Evolutionary conservation across 2,113 vertebrate genomes (phyloP).

Genomic region (Sinocyclocheilus maitianheensis): DNA sequence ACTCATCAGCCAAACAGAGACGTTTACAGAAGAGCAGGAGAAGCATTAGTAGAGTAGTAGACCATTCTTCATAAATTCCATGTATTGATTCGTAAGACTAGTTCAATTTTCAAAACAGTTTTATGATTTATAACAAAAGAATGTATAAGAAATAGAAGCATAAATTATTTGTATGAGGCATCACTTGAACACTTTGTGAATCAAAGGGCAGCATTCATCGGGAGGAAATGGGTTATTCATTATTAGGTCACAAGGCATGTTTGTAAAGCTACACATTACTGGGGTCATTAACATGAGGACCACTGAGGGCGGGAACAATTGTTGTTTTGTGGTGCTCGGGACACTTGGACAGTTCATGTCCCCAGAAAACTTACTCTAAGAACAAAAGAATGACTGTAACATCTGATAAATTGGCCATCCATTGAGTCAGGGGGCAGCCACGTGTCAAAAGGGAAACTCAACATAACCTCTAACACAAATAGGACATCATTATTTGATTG

Average conservation of each 20-base stretch:
- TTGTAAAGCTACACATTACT: conserved; percentile 42
- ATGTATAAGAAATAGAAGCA: neutral
- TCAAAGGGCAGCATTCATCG: conserved; percentile 2
- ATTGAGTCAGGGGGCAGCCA: conserved; percentile 12
- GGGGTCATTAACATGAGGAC: conserved; percentile 24
- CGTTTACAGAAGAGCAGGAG: neutral
- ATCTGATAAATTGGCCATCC: neutral
- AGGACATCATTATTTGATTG: neutral
- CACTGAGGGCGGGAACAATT: conserved; percentile 42
- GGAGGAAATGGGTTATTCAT: conserved; percentile 16
- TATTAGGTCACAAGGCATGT: conserved; percentile 50
- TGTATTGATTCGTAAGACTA: neutral
- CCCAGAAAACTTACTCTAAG: conserved; percentile 17
- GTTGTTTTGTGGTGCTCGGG: conserved; percentile 43
- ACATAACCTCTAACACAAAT: conserved; percentile 7
- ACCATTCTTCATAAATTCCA: neutral
- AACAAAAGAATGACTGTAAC: conserved; percentile 48
- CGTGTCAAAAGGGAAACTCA: conserved; percentile 16
- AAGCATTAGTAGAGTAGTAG: neutral
- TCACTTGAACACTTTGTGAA: neutral
- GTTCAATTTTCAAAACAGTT: neutral
- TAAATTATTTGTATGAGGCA: neutral
- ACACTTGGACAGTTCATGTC: conserved; percentile 28
- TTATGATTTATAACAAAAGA: neutral
- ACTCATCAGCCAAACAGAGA: neutral